phyloP scores from a whole-genome alignment of 2,113 vertebrate species.

The Notarius quadriscutis region DNA sequence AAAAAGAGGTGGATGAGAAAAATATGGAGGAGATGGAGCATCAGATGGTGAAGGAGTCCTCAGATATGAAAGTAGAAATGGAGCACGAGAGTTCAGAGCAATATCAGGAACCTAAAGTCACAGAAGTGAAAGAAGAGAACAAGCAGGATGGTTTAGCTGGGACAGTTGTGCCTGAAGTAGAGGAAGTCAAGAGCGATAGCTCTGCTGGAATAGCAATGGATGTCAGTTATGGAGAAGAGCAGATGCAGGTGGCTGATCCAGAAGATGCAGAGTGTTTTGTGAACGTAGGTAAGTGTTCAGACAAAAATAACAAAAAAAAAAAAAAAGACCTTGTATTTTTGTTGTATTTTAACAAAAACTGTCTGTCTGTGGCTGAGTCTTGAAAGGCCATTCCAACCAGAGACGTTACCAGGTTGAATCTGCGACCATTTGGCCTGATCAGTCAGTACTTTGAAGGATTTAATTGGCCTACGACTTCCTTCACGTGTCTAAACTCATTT shows the following conservation, averaged over 20 bases:
- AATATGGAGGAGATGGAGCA: neutral
- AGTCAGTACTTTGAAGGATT: neutral
- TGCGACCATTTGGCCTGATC: neutral
- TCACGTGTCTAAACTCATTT: neutral
- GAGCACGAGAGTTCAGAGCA: constrained; percentile 6
- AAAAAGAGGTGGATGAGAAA: neutral
- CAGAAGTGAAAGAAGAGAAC: neutral
- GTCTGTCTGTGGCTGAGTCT: neutral
- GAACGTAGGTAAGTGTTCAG: constrained; percentile 20
- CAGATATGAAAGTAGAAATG: neutral
- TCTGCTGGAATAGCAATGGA: constrained; percentile 9
- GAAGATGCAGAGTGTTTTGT: neutral
- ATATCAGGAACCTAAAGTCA: neutral
- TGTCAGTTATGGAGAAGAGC: neutral
- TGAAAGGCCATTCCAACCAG: neutral
- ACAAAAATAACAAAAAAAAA: neutral
- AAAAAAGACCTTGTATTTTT: too few relatives aligned
- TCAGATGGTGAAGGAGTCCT: neutral
- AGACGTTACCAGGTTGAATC: neutral
- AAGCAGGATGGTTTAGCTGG: neutral
- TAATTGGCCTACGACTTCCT: neutral
- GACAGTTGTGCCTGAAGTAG: neutral
- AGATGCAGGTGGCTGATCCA: constrained; percentile 5
- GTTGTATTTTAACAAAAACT: too few relatives aligned
- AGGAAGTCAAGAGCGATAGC: neutral